phyloP scores from a whole-genome alignment of 2,797 vertebrate genomes.

The Limosa lapponica region DNA sequence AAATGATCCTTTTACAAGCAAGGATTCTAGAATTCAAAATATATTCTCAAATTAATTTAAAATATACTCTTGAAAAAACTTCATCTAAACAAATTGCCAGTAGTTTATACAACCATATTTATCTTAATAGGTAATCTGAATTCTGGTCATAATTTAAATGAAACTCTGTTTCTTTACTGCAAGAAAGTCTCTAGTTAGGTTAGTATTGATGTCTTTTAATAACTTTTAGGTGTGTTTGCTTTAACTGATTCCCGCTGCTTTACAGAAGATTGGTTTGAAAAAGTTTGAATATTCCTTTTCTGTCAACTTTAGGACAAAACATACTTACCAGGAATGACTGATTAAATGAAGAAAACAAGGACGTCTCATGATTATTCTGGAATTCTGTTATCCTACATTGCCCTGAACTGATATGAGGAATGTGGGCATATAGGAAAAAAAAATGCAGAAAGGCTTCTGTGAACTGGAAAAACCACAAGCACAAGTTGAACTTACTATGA shows the following conservation, averaged over 20 bases:
- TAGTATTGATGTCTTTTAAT: not conserved
- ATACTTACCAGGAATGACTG: not conserved
- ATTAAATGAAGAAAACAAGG: not conserved
- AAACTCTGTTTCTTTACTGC: not conserved
- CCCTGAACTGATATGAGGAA: not conserved
- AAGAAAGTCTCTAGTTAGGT: not conserved
- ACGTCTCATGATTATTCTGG: not conserved
- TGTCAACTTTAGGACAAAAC: not conserved
- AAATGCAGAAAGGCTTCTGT: not conserved
- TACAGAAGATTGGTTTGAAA: not conserved
- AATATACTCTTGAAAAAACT: conserved; percentile 16
- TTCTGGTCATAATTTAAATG: not conserved
- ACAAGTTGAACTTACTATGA: not conserved
- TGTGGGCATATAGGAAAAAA: fast-evolving
- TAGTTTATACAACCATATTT: not conserved
- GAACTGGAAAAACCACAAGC: not conserved
- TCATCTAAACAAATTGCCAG: not conserved
- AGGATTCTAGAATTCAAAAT: conserved; percentile 53
- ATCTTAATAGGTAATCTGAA: not conserved
- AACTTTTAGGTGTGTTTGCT: not conserved
- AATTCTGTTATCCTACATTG: not conserved
- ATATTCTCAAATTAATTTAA: conserved; percentile 42
- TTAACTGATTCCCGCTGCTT: not conserved
- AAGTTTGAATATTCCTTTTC: not conserved
- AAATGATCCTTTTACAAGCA: conserved; percentile 2